A percentile compares a stretch with the other conserved stretches of the same genome.
Conservation (phyloP, 1,140 invertebrate species). For the Streblospio benedicti region DNA sequence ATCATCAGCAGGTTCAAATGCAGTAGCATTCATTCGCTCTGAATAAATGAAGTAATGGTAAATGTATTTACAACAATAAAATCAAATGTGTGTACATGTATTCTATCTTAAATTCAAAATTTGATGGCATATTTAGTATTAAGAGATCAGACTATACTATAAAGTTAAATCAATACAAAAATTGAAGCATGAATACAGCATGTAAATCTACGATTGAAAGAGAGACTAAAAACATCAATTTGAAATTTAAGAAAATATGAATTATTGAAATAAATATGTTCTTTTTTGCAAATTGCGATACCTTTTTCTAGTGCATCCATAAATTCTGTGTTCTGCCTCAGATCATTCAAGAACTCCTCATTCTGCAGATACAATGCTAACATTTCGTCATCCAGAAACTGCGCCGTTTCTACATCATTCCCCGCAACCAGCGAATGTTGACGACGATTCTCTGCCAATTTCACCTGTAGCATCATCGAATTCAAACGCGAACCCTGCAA, state of each 20-base stretch:
- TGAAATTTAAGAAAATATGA: background rate
- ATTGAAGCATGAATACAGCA: background rate
- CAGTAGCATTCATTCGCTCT: slow-evolving; percentile 26
- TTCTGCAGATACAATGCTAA: slow-evolving; percentile 84
- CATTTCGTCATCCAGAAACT: slow-evolving; percentile 50
- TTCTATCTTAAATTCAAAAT: background rate
- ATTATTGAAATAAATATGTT: background rate
- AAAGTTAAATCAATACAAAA: too few relatives aligned
- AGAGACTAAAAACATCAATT: background rate
- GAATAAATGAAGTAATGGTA: slow-evolving; percentile 1
- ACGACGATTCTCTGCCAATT: slow-evolving; percentile 49
- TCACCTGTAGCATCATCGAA: slow-evolving; percentile 44
- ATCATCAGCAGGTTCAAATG: slow-evolving; percentile 21
- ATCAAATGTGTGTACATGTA: background rate
- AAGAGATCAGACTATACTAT: too few relatives aligned
- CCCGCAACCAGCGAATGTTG: slow-evolving; percentile 32
- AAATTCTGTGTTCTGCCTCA: slow-evolving; percentile 81
- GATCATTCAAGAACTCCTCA: slow-evolving; percentile 81
- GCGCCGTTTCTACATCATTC: slow-evolving; percentile 51
- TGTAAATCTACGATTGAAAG: background rate
- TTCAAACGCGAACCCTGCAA: too few relatives aligned
- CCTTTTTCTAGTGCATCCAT: slow-evolving; percentile 66
- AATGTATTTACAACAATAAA: background rate
- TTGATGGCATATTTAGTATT: background rate
- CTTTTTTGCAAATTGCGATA: slow-evolving; percentile 8